Conservation (phyloP, 1,140 invertebrate species). For the Tetranychus urticae region DNA sequence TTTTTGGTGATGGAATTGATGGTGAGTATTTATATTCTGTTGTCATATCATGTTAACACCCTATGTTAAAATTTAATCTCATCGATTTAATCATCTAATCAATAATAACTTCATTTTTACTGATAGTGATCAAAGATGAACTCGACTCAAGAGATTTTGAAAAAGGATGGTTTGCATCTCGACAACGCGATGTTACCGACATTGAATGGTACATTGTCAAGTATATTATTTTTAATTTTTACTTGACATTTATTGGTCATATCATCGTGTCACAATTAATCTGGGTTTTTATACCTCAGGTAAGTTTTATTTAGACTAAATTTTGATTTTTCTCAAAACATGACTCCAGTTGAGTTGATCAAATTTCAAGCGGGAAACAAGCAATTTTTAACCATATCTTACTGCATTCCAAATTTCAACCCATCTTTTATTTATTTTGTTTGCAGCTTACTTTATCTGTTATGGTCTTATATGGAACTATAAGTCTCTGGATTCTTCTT, state of each 20-base stretch:
- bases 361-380: neutral
- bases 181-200: neutral
- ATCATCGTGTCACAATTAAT: neutral
- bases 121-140: neutral
- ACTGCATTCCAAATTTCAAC: neutral
- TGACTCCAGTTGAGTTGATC: neutral
- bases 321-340: neutral
- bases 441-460: neutral
- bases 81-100: neutral
- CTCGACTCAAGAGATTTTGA: neutral
- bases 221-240: neutral
- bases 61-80: neutral
- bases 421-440: neutral
- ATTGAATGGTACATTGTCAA: neutral
- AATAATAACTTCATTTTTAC: neutral
- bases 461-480: neutral
- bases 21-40: neutral
- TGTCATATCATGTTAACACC: too few species aligned
- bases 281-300: neutral
- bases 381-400: neutral
- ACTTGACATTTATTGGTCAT: neutral
- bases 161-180: neutral
- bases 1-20: neutral
- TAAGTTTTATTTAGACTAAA: neutral
- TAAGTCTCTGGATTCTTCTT: neutral